These are phyloP conservation scores for Escarpia spicata DNA, from an alignment of 2,888 invertebrate species.

Conservation along the genomic window DNA sequence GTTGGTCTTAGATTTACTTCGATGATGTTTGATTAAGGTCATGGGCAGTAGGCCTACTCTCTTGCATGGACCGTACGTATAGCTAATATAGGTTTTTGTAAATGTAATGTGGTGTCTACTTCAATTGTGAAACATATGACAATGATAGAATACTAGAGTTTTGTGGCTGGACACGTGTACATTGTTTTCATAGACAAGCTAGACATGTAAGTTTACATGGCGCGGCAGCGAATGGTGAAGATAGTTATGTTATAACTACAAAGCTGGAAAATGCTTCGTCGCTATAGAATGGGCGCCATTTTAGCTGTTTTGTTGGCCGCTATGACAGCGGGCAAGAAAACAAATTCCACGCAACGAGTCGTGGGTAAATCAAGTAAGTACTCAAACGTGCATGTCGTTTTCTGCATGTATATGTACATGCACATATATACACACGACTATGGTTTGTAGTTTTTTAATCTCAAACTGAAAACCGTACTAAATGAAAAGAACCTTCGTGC, in stretches of 20 bases:
- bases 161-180: neutral
- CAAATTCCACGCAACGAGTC: neutral
- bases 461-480: neutral
- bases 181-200: neutral
- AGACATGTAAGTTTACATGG: neutral
- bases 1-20: neutral
- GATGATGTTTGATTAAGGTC: neutral
- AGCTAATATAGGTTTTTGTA: neutral
- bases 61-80: neutral
- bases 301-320: neutral
- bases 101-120: neutral
- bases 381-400: neutral
- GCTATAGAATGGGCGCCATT: neutral
- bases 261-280: neutral
- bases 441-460: neutral
- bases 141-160: neutral
- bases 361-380: neutral
- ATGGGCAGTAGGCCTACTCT: neutral
- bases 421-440: neutral
- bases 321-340: neutral
- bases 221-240: neutral
- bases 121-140: neutral
- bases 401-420: neutral
- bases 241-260: neutral
- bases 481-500: neutral